These are phyloP conservation scores for Rhinichthys klamathensis DNA, from an alignment of 2,113 vertebrate species.

Conservation along the genomic window DNA sequence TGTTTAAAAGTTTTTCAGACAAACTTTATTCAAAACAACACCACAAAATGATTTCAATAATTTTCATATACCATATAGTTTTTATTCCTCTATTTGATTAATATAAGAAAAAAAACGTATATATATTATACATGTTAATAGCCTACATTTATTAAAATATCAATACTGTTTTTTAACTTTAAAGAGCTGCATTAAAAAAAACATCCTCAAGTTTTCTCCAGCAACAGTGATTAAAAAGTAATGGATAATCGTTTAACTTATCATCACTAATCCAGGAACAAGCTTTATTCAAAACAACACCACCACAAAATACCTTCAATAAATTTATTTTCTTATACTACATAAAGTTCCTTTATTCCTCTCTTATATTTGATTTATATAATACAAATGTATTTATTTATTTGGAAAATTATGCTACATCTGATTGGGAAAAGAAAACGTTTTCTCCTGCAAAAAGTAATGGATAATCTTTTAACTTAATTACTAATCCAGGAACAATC, in stretches of 20 bases:
- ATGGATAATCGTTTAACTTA: too few species aligned
- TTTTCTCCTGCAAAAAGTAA: conserved; percentile 7
- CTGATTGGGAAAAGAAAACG: neutral
- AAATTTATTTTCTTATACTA: neutral
- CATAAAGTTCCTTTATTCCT: neutral
- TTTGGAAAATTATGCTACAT: neutral
- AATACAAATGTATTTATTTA: neutral
- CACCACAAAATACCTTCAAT: too few species aligned
- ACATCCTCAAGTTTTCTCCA: too few species aligned
- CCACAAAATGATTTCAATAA: neutral
- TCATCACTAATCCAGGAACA: too few species aligned
- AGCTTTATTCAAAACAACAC: too few species aligned
- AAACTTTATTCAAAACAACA: neutral
- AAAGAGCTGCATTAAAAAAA: too few species aligned
- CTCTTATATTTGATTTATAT: neutral
- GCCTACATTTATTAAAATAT: neutral
- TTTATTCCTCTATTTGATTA: neutral
- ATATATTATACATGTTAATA: neutral
- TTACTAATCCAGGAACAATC: conserved; percentile 1
- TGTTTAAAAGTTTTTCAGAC: neutral
- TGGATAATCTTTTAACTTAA: neutral
- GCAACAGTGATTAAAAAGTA: too few species aligned
- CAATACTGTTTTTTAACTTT: too few species aligned
- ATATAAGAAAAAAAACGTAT: neutral
- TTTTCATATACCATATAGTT: neutral